Evolutionary conservation across 2,888 invertebrate genomes (phyloP), one percentile per base, ranked within the genome.

Genomic region (Tenthredo notha): DNA sequence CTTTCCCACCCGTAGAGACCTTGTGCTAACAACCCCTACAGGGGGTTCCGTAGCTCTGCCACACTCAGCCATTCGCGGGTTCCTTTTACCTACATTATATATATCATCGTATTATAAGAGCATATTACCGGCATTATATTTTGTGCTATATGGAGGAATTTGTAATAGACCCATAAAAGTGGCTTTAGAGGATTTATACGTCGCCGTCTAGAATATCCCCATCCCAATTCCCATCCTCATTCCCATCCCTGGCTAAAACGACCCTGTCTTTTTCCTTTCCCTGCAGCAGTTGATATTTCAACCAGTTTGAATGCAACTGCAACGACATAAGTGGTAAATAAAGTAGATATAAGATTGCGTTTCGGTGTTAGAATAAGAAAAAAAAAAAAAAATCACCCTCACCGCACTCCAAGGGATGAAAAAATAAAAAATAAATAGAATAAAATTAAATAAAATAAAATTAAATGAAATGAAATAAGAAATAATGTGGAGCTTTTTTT

Each of bases 11-110:
- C 80, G 85, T 86, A 15, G 80, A 80, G 77, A 61, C 61, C 85
- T 84, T 80, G 86, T 78, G 87, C 87, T 87, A 89, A 89, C 88
- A 88, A 89, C 88, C 88, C 85, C 87, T 80, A 86, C 84, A 85
- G 85, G 85, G 80, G 80, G 61, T 2, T 18, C 15, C 29, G 25
- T 58, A 47, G 47, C 61, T 85, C 80, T 37, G 58, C 58, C 58
- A 58, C 29, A 70, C 15, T 50, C 61, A 50, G 33, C 77, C 65
- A n/a, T 50, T 74, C 85, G 61, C 58, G 61, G 40, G 25, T 85
- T 86, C 84, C 83, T 85, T 84, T 86, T 50, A 74, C 80, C 84
- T 84, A 75, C 86, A 72, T 85, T 74, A 86, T 85, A 82, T 85
- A 82, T 85, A 86, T 84, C 86, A 78, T 84, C 47, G 84, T 37